A percentile compares a stretch with the other conserved stretches of the same genome.
phyloP scores from a whole-genome alignment of 2,113 vertebrate species.

The Spilogale gracilis region DNA sequence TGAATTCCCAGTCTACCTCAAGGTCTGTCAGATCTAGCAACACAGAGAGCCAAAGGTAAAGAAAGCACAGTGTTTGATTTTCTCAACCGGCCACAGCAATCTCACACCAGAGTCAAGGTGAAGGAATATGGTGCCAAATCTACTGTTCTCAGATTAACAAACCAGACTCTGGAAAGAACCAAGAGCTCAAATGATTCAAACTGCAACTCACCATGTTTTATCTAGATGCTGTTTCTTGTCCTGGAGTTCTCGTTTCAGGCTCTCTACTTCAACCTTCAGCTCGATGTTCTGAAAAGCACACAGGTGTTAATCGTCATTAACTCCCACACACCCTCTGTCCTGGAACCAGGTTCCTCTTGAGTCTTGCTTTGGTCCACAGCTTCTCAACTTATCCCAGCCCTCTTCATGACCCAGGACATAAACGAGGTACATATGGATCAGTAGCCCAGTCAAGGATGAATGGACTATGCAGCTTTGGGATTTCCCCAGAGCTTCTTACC shows the following conservation, averaged over 20 bases:
- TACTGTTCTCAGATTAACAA: background rate
- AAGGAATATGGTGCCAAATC: constrained; percentile 10
- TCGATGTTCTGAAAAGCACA: constrained; percentile 94
- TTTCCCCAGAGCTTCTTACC: background rate
- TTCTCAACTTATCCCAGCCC: background rate
- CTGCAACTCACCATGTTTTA: constrained; percentile 90
- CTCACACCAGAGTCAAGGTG: background rate
- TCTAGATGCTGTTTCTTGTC: constrained; percentile 93
- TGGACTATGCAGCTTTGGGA: background rate
- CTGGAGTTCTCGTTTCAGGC: constrained; percentile 95
- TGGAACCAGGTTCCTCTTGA: background rate
- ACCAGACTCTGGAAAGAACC: background rate
- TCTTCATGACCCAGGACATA: background rate
- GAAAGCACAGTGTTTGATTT: background rate
- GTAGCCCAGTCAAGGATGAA: background rate
- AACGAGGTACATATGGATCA: background rate
- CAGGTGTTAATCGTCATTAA: background rate
- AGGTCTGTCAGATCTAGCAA: background rate
- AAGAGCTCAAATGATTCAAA: background rate
- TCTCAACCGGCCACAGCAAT: background rate
- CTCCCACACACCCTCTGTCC: background rate
- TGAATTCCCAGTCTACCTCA: background rate
- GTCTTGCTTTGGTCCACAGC: background rate
- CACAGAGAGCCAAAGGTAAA: background rate
- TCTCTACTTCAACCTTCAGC: constrained; percentile 96